These are phyloP conservation scores for Helleia helle DNA, from an alignment of 2,888 invertebrate genomes.

Conservation along the genomic window DNA sequence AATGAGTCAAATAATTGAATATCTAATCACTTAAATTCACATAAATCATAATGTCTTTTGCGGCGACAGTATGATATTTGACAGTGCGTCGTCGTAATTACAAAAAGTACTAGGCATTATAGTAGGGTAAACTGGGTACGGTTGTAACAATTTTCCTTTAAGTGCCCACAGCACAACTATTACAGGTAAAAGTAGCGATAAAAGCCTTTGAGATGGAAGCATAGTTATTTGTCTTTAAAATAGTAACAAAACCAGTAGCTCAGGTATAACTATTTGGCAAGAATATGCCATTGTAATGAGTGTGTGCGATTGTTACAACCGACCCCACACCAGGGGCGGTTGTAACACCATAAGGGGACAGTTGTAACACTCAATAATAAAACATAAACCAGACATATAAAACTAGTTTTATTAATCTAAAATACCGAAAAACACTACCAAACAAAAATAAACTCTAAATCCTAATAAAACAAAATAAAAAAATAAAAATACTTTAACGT, in stretches of 20 bases:
- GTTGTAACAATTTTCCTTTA: background rate
- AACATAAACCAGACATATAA: background rate
- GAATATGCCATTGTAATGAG: conserved; percentile 1
- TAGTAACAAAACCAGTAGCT: background rate
- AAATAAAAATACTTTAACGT: background rate
- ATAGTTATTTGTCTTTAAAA: conserved; percentile 1
- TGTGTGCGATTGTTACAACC: conserved; percentile 6
- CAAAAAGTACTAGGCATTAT: too few species aligned
- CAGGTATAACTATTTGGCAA: background rate
- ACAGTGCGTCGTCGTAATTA: too few species aligned
- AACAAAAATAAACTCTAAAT: background rate
- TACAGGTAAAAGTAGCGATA: background rate
- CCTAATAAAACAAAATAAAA: background rate
- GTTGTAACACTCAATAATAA: background rate
- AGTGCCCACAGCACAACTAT: background rate
- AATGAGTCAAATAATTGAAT: too few species aligned
- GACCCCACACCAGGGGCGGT: conserved; percentile 10
- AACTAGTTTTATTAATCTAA: background rate
- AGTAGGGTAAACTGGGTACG: too few species aligned
- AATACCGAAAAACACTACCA: background rate
- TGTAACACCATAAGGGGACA: conserved; percentile 1
- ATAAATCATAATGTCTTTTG: too few species aligned
- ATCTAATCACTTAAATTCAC: too few species aligned
- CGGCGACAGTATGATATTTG: too few species aligned
- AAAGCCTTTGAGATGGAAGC: background rate